Conservation (phyloP, 2,888 invertebrate genomes). For the Pelosia muscerda region DNA sequence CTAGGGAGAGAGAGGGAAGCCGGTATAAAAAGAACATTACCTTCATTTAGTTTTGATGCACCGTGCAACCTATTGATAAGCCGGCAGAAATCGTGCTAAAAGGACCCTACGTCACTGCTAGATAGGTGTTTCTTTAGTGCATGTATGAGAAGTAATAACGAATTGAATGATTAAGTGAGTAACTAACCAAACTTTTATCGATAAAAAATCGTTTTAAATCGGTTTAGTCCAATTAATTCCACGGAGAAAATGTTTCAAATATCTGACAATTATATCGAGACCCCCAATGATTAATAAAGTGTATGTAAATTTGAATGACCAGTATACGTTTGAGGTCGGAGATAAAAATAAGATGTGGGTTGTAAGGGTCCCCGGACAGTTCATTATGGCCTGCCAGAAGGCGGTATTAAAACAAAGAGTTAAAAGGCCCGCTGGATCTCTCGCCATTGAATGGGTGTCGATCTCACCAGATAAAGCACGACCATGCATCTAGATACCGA, state of each 20-base stretch:
- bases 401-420: constrained; percentile 74
- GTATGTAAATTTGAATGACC: constrained; percentile 45
- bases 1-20: too few species aligned
- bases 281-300: constrained; percentile 44
- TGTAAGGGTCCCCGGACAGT: constrained; percentile 43
- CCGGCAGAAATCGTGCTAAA: too few species aligned
- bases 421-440: constrained; percentile 68
- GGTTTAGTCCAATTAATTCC: neutral
- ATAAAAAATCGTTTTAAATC: neutral
- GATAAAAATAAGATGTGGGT: constrained; percentile 54
- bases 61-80: too few species aligned
- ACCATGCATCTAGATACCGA: constrained; percentile 65
- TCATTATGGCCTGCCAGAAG: constrained; percentile 67
- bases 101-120: too few species aligned
- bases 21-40: too few species aligned
- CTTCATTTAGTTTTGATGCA: too few species aligned
- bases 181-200: neutral
- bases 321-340: constrained; percentile 56
- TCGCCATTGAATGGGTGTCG: constrained; percentile 72
- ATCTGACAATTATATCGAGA: neutral
- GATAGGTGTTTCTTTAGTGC: too few species aligned
- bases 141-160: neutral
- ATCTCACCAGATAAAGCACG: constrained; percentile 73
- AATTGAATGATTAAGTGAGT: neutral
- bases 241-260: neutral